A percentile compares a stretch with the other conserved stretches of the same genome.
Conservation (phyloP, 2,888 invertebrate species). For the Microctonus hyperodae region DNA sequence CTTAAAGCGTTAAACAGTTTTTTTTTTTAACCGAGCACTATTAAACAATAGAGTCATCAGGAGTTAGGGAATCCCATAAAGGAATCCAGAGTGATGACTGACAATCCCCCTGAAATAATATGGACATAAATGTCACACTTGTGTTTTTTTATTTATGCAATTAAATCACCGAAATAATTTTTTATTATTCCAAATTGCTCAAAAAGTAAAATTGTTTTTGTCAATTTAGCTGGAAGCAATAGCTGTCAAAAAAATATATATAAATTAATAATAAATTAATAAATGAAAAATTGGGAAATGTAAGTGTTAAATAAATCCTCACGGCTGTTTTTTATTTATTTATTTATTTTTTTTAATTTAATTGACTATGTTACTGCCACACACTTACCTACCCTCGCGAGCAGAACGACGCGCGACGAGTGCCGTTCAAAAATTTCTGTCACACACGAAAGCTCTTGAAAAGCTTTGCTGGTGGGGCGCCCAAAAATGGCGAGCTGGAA, state of each 20-base stretch:
- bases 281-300: neutral
- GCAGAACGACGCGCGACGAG: conserved; percentile 62
- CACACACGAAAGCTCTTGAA: conserved; percentile 38
- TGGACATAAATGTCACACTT: conserved; percentile 10
- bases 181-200: conserved; percentile 7
- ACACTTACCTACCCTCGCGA: conserved; percentile 63
- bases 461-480: conserved; percentile 57
- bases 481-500: conserved; percentile 62
- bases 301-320: conserved; percentile 21
- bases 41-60: conserved; percentile 27
- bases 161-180: neutral
- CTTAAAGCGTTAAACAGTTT: conserved; percentile 51
- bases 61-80: conserved; percentile 9
- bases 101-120: conserved; percentile 4
- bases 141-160: neutral
- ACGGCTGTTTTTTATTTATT: conserved; percentile 5
- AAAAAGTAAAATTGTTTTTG: neutral
- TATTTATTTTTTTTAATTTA: neutral
- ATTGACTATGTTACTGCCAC: conserved; percentile 12
- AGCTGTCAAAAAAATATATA: conserved; percentile 19
- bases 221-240: conserved; percentile 5
- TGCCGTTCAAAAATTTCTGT: conserved; percentile 44
- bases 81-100: neutral
- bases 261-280: neutral
- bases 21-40: conserved; percentile 35